phyloP scores from a whole-genome alignment of 1,140 invertebrate genomes.

The Drosophila pandora region DNA sequence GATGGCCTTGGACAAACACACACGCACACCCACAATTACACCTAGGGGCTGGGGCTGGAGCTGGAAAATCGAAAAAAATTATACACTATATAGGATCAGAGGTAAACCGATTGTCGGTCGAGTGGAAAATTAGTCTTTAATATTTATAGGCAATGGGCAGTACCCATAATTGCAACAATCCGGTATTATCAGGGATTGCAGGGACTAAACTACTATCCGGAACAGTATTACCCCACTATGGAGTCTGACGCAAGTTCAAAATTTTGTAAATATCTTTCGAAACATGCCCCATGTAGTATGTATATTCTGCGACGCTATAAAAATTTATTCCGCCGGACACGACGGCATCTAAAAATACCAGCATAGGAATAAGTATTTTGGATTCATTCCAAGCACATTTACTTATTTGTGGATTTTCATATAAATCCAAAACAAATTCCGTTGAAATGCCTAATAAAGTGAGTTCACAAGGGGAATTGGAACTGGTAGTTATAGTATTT shows the following conservation, averaged over 20 bases:
- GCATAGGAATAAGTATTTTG: conserved; percentile 50
- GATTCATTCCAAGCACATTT: conserved; percentile 65
- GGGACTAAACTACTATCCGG: background rate
- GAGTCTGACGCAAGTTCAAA: conserved; percentile 31
- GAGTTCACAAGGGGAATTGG: background rate
- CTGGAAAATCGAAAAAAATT: conserved; percentile 37
- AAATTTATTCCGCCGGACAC: conserved; percentile 47
- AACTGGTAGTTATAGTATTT: too few species aligned
- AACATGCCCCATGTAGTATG: conserved; percentile 24
- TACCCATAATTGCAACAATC: background rate
- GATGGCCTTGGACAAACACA: conserved; percentile 24
- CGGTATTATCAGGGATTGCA: background rate
- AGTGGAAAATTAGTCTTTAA: conserved; percentile 47
- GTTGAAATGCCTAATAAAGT: background rate
- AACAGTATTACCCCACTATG: background rate
- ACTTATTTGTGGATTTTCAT: conserved; percentile 49
- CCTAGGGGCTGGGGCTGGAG: background rate
- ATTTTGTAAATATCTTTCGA: background rate
- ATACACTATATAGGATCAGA: conserved; percentile 19
- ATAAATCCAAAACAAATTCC: conserved; percentile 19
- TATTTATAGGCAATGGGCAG: conserved; percentile 40
- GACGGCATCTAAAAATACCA: conserved; percentile 45
- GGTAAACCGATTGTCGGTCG: background rate
- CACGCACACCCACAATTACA: conserved; percentile 20
- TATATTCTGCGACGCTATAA: conserved; percentile 45